Percentiles rank a stretch among this genome's conserved stretches.
Evolutionary conservation across 2,797 vertebrate genomes (phyloP).

Genomic region (Podarcis siculus): DNA sequence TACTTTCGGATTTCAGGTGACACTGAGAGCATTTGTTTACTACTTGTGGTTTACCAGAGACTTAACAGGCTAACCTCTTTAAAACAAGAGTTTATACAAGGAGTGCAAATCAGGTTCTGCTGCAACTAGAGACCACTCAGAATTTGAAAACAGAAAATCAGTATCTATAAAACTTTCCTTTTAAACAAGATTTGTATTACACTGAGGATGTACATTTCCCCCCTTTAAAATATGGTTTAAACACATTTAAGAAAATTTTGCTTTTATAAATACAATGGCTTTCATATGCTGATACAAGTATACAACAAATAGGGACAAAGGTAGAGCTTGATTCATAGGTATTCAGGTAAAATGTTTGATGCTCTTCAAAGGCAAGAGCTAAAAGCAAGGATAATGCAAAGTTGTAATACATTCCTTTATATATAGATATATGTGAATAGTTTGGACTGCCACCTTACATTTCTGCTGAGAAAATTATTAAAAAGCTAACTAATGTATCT

Average conservation of each 20-base stretch:
- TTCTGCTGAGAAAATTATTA: conserved; percentile 6
- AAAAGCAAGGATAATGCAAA: not conserved
- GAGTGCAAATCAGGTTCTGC: conserved; percentile 19
- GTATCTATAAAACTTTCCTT: conserved; percentile 14
- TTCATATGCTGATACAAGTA: conserved; percentile 32
- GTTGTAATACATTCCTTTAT: conserved; percentile 22
- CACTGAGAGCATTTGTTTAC: not conserved
- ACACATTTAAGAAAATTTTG: conserved; percentile 33
- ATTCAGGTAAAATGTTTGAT: not conserved
- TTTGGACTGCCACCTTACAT: conserved; percentile 7
- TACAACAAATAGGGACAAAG: conserved; percentile 13
- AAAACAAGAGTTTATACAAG: conserved; percentile 1
- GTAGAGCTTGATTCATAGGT: conserved; percentile 28
- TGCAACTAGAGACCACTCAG: conserved; percentile 12
- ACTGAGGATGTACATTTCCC: conserved; percentile 39
- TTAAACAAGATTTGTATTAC: conserved; percentile 45
- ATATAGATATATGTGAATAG: conserved; percentile 9
- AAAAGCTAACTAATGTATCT: not conserved
- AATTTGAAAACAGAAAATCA: conserved; percentile 50
- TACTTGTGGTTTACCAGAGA: not conserved
- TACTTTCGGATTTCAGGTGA: not conserved
- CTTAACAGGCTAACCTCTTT: conserved; percentile 32
- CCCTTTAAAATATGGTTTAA: conserved; percentile 54
- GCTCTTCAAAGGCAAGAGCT: conserved; percentile 19
- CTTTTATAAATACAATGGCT: conserved; percentile 32